A percentile compares a stretch with the other conserved stretches of the same genome.
phyloP scores from a whole-genome alignment of 2,797 vertebrate species.

The Cyclura pinguis region DNA sequence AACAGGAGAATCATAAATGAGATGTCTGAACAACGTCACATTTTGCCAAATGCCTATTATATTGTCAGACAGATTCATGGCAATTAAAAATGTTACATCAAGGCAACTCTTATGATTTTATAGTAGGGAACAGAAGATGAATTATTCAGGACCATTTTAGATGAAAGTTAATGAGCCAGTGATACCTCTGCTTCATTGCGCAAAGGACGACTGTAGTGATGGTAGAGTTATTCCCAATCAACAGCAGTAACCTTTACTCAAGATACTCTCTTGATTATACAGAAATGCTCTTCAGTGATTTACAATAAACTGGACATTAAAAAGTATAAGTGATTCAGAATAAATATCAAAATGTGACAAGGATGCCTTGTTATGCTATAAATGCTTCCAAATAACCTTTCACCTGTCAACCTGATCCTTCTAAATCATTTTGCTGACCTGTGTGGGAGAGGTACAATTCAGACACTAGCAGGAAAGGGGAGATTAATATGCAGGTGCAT shows the following conservation, averaged over 20 bases:
- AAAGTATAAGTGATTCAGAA: not conserved
- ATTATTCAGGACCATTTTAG: conserved; percentile 69
- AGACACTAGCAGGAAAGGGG: not conserved
- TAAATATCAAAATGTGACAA: conserved; percentile 10
- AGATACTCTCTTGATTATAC: not conserved
- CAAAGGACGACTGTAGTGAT: conserved; percentile 15
- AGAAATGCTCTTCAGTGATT: conserved; percentile 32
- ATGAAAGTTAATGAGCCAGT: conserved; percentile 49
- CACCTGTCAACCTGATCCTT: not conserved
- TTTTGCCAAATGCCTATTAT: conserved; percentile 48
- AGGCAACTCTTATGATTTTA: conserved; percentile 60
- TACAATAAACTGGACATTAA: conserved; percentile 16
- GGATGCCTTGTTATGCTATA: not conserved
- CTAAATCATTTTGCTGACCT: not conserved
- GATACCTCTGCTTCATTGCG: conserved; percentile 45
- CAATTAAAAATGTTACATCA: conserved; percentile 52
- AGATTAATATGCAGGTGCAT: not conserved
- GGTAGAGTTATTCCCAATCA: not conserved
- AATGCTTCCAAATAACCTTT: not conserved
- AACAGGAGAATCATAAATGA: conserved; percentile 47
- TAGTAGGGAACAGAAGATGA: conserved; percentile 59
- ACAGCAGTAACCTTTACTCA: conserved; percentile 24
- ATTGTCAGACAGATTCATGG: conserved; percentile 50
- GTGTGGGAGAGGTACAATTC: not conserved
- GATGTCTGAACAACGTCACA: conserved; percentile 52